A percentile compares a stretch with the other conserved stretches of the same genome.
Evolutionary conservation across 2,113 vertebrate genomes (phyloP).

Genomic region (Scatophagus argus): DNA sequence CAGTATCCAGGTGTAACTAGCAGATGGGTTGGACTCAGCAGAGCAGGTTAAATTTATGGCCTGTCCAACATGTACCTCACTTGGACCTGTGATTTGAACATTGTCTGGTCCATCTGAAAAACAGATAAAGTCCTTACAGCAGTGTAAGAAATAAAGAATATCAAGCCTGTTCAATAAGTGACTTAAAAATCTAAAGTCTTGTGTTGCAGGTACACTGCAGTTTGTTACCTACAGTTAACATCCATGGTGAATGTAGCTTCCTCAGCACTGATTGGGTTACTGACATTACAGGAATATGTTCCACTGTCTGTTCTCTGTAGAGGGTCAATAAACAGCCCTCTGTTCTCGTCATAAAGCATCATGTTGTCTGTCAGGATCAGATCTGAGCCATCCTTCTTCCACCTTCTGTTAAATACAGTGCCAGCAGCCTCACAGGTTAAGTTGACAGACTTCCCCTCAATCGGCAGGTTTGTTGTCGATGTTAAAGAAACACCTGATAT

Average conservation of each 20-base stretch:
- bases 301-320: slow-evolving; percentile 50
- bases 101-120: slow-evolving; percentile 77
- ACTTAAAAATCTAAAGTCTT: too few species aligned
- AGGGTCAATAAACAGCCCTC: slow-evolving; percentile 50
- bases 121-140: slow-evolving; percentile 7
- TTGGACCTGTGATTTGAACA: slow-evolving; percentile 50
- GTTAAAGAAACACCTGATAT: slow-evolving; percentile 41
- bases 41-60: slow-evolving; percentile 49
- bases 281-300: slow-evolving; percentile 60
- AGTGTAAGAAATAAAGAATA: not conserved
- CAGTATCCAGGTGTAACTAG: slow-evolving; percentile 62
- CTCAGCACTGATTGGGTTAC: slow-evolving; percentile 41
- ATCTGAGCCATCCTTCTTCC: slow-evolving; percentile 54
- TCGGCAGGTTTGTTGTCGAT: not conserved
- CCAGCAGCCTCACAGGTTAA: slow-evolving; percentile 53
- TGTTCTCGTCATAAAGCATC: slow-evolving; percentile 37
- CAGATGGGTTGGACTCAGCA: slow-evolving; percentile 61
- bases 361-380: slow-evolving; percentile 37
- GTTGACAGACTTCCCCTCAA: slow-evolving; percentile 32
- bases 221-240: slow-evolving; percentile 63
- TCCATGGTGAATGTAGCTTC: not conserved
- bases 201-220: not conserved
- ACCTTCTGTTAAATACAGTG: slow-evolving; percentile 20
- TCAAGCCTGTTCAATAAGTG: not conserved
- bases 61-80: not conserved